Evolutionary conservation across 2,888 invertebrate species (phyloP).

Genomic region (Gari tellinella): DNA sequence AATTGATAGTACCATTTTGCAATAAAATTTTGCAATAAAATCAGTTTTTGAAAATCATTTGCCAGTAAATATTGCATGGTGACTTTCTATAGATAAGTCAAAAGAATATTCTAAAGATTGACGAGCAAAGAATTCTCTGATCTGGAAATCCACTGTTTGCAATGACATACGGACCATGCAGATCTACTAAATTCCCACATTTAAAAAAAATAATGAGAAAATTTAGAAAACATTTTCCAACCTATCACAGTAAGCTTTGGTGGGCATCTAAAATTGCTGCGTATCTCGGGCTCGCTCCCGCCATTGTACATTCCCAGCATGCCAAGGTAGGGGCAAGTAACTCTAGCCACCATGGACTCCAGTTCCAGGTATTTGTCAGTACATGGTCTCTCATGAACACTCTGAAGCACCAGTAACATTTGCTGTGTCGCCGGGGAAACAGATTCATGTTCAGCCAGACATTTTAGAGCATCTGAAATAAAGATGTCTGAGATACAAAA

Average conservation of each 20-base stretch:
- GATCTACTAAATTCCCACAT: not conserved
- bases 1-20: too few species aligned
- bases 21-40: too few species aligned
- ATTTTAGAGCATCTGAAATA: slow-evolving; percentile 63
- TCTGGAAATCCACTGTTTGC: too few species aligned
- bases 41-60: too few species aligned
- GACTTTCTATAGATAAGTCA: too few species aligned
- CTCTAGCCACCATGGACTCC: slow-evolving; percentile 81
- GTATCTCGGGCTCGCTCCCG: slow-evolving; percentile 70
- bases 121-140: too few species aligned
- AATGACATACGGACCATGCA: too few species aligned
- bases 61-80: too few species aligned
- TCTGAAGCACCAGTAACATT: slow-evolving; percentile 76
- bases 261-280: slow-evolving; percentile 48
- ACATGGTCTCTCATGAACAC: slow-evolving; percentile 79
- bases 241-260: slow-evolving; percentile 28
- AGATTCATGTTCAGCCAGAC: slow-evolving; percentile 27
- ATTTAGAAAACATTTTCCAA: not conserved
- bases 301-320: slow-evolving; percentile 81
- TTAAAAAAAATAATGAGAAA: not conserved
- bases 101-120: too few species aligned
- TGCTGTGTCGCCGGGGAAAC: slow-evolving; percentile 73
- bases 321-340: slow-evolving; percentile 80
- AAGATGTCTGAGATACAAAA: too few species aligned
- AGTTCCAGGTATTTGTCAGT: slow-evolving; percentile 78